These are phyloP conservation scores for Amiota minor DNA, from an alignment of 2,888 invertebrate species.

Conservation along the genomic window DNA sequence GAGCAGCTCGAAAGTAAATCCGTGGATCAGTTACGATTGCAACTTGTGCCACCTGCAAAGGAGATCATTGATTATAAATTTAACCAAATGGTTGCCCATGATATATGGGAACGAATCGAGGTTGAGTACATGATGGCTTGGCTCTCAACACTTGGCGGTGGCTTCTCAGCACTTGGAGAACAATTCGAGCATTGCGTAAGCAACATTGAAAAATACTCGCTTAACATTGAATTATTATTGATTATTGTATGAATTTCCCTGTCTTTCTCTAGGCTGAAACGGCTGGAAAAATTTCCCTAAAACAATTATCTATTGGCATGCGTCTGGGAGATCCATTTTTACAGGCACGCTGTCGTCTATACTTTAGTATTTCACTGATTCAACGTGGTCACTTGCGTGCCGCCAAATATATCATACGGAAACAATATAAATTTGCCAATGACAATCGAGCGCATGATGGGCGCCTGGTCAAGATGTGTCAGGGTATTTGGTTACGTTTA, in stretches of 20 bases:
- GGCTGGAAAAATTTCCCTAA: conserved; percentile 89
- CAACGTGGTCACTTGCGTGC: conserved; percentile 82
- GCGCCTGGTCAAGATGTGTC: conserved; percentile 85
- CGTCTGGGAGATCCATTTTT: conserved; percentile 87
- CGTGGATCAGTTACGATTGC: conserved; percentile 69
- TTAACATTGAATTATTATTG: neutral
- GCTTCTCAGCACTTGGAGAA: conserved; percentile 95
- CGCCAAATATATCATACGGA: conserved; percentile 78
- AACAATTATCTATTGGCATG: conserved; percentile 87
- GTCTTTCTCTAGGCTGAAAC: conserved; percentile 81
- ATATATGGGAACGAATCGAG: conserved; percentile 80
- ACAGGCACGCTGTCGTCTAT: conserved; percentile 88
- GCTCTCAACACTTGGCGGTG: conserved; percentile 96
- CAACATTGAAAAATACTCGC: conserved; percentile 8
- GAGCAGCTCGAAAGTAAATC: conserved; percentile 35
- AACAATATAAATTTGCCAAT: conserved; percentile 75
- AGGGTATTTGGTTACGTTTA: conserved; percentile 89
- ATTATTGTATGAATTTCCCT: neutral
- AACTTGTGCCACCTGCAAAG: conserved; percentile 76
- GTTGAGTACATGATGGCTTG: conserved; percentile 91
- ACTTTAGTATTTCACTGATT: conserved; percentile 88
- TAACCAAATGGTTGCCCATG: conserved; percentile 74
- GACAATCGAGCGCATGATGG: conserved; percentile 74
- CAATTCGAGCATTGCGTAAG: conserved; percentile 84
- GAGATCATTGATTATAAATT: conserved; percentile 82